phyloP scores from a whole-genome alignment of 2,888 invertebrate species.

The Brenthis hecate region DNA sequence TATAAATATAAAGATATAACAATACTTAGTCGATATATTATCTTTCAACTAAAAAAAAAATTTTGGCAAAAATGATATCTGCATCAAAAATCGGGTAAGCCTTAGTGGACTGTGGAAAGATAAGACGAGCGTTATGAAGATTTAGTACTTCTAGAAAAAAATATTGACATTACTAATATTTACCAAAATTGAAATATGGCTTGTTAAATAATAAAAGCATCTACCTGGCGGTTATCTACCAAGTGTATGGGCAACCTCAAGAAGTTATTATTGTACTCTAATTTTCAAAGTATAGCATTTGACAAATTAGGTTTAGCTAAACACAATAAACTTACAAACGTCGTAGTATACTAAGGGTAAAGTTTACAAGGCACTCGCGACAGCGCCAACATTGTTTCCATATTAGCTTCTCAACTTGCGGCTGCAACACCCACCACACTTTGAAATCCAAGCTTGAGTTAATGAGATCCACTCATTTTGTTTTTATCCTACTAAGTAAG shows the following conservation, averaged over 20 bases:
- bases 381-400: slow-evolving; percentile 28
- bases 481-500: neutral
- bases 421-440: slow-evolving; percentile 14
- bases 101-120: too few species aligned
- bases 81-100: too few species aligned
- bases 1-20: too few species aligned
- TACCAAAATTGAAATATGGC: too few species aligned
- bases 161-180: too few species aligned
- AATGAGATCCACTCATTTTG: slow-evolving; percentile 13
- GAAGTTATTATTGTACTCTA: neutral
- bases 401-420: slow-evolving; percentile 28
- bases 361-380: slow-evolving; percentile 21
- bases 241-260: neutral
- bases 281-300: slow-evolving; percentile 14
- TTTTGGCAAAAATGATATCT: too few species aligned
- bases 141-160: too few species aligned
- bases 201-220: too few species aligned
- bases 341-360: slow-evolving; percentile 16
- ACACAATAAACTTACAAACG: slow-evolving; percentile 20
- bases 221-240: neutral
- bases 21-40: too few species aligned
- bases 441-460: slow-evolving; percentile 9
- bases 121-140: too few species aligned
- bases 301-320: slow-evolving; percentile 15
- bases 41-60: too few species aligned